Percentiles rank a stretch among this genome's conserved stretches.
phyloP scores from a whole-genome alignment of 2,888 invertebrate genomes.

The Polyommatus iphigenia region DNA sequence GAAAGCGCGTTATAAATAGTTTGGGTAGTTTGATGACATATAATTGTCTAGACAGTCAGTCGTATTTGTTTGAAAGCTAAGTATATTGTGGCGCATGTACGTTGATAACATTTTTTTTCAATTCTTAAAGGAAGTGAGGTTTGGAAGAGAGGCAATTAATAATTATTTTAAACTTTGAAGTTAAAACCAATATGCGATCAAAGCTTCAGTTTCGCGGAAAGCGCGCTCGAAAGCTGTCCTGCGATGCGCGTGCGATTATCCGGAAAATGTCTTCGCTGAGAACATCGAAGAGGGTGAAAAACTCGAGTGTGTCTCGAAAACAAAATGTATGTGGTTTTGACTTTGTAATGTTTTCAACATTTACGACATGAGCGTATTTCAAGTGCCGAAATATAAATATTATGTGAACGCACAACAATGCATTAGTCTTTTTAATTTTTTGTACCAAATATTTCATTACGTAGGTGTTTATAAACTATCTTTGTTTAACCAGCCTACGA shows the following conservation, averaged over 20 bases:
- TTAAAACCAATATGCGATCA: slow-evolving; percentile 41
- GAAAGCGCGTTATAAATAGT: slow-evolving; percentile 25
- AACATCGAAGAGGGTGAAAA: slow-evolving; percentile 42
- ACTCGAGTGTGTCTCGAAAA: slow-evolving; percentile 35
- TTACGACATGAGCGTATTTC: background rate
- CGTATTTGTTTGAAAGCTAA: background rate
- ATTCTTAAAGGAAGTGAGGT: background rate
- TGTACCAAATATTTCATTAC: too few species aligned
- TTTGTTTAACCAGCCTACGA: too few species aligned
- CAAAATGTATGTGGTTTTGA: slow-evolving; percentile 18
- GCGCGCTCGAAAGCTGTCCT: slow-evolving; percentile 52
- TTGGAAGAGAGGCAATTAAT: background rate
- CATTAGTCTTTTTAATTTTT: too few species aligned
- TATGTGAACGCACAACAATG: background rate
- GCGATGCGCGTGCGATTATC: slow-evolving; percentile 49
- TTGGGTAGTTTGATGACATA: slow-evolving; percentile 7
- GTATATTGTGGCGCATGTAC: background rate
- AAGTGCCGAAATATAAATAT: background rate
- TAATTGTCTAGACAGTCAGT: background rate
- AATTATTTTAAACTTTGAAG: slow-evolving; percentile 38
- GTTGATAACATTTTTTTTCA: background rate
- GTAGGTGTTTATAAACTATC: too few species aligned
- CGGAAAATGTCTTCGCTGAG: slow-evolving; percentile 46
- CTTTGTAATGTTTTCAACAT: background rate
- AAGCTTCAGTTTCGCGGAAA: slow-evolving; percentile 57